Base-by-base conservation (phyloP, 2,797 vertebrate species). In the Lagothrix lagotricha region DNA sequence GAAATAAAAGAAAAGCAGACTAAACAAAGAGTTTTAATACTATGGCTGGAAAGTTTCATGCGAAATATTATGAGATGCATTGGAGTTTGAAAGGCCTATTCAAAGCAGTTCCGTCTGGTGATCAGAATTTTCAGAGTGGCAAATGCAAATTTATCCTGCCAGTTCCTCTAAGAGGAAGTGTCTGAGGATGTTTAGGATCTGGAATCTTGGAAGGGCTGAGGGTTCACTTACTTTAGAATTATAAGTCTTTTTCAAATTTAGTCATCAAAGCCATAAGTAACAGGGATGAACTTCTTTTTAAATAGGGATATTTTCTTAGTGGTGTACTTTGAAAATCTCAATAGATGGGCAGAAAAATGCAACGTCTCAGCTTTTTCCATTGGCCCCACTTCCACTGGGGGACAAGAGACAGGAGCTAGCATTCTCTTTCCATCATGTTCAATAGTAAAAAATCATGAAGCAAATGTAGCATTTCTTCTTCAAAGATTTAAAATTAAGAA, bases 401-500 rank as follows among this genome's bases (percentile, higher is more conserved):
- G 70, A 81, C 80, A 92, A 73, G 92, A 97, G 88, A 15, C 70
- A 72, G 80, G 26, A 84, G 75, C 67, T 98, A 97, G 97, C 90
- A 75, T 97, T 98, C 96, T 98, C 90, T 98, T 30, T 7, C 96
- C 97, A 98, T 98, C 98, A 96, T 98, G 97, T 97, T 98, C 98
- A 98, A 97, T 97, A 97, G 95, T 97, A 96, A 98, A 97, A 98
- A 98, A 96, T 97, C 76, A 97, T 96, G 96, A 98, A 98, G 98
- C 98, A 98, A 99, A 98, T 98, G 96, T 95, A 98, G 93, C 98
- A 98, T 98, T 99, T 97, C 98, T 98, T 96, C 98, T 99, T 99
- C 98, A 98, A 99, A 98, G 98, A 98, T 97, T 98, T 97, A 97
- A 98, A 99, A 98, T 98, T 97, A 98, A 98, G 98, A 98, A 97